A percentile compares a stretch with the other conserved stretches of the same genome.
Evolutionary conservation across 2,888 invertebrate genomes (phyloP).

Genomic region (Catotricha subobsoleta): DNA sequence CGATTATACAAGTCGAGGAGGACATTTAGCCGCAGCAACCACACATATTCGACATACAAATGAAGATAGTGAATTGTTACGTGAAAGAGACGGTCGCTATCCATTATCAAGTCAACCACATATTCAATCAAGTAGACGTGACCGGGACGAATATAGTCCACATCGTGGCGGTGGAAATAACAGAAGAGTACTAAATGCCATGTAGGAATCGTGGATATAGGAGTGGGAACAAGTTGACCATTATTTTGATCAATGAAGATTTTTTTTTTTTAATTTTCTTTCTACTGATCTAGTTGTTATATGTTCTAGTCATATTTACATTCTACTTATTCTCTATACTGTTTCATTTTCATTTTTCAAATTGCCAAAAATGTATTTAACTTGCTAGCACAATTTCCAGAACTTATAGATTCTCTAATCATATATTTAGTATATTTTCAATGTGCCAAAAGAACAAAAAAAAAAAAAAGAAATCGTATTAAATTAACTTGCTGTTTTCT

Average conservation of each 20-base stretch:
- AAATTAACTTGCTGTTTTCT: too few species aligned
- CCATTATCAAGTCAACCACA: constrained; percentile 5
- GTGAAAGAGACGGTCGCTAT: constrained; percentile 8
- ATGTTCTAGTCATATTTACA: not conserved
- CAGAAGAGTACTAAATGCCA: constrained; percentile 32
- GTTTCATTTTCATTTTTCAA: not conserved
- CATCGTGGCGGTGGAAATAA: constrained; percentile 32
- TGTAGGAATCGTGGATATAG: constrained; percentile 34
- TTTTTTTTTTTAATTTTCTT: not conserved
- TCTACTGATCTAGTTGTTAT: not conserved
- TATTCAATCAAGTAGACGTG: constrained; percentile 11
- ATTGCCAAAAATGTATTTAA: not conserved
- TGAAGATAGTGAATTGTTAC: constrained; percentile 12
- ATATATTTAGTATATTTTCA: not conserved
- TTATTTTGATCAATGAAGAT: constrained; percentile 13
- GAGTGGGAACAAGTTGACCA: constrained; percentile 31
- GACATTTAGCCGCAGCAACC: constrained; percentile 9
- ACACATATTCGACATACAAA: constrained; percentile 5
- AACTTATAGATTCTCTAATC: too few species aligned
- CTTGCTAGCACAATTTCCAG: not conserved
- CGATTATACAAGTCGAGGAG: constrained; percentile 21
- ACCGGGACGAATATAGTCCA: constrained; percentile 31
- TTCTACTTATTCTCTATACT: not conserved
- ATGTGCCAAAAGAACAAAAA: constrained; percentile 1
- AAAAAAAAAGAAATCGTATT: not conserved